A percentile compares a stretch with the other conserved stretches of the same genome.
Conservation (phyloP, 2,113 vertebrate species). For the Syngnathoides biaculeatus region DNA sequence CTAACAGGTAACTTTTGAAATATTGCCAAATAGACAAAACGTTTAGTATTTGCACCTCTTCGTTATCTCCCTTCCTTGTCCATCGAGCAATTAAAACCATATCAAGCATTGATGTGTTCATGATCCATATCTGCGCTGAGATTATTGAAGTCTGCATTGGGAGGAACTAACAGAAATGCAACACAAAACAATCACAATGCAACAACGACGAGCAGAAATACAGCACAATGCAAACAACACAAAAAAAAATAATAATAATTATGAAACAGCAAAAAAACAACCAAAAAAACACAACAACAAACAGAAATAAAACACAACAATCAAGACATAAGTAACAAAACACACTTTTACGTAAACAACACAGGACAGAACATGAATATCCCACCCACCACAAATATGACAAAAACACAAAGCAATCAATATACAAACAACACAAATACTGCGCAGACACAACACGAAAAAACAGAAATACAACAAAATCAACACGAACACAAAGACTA, state of each 20-base stretch:
- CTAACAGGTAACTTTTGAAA: slow-evolving; percentile 37
- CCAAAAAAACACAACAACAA: too few species aligned
- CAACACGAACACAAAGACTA: not conserved
- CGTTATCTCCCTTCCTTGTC: slow-evolving; percentile 13
- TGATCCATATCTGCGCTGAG: slow-evolving; percentile 29
- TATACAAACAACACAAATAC: not conserved
- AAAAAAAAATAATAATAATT: too few species aligned
- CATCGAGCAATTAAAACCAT: slow-evolving; percentile 17
- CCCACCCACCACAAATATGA: too few species aligned
- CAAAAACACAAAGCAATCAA: too few species aligned
- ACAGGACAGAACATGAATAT: too few species aligned
- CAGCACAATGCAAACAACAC: too few species aligned
- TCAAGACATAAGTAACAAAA: too few species aligned
- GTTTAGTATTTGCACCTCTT: slow-evolving; percentile 13
- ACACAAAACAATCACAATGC: not conserved
- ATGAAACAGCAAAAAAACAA: too few species aligned
- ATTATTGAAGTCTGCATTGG: slow-evolving; percentile 48
- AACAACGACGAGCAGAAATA: too few species aligned
- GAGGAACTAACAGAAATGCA: not conserved
- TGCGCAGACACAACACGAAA: not conserved
- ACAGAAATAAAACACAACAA: too few species aligned
- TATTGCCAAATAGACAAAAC: not conserved
- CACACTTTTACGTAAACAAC: too few species aligned
- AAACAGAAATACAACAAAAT: not conserved
- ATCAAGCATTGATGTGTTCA: slow-evolving; percentile 16